Conservation (phyloP, 92 coral and sea anemone species). For the Galaxea fascicularis region DNA sequence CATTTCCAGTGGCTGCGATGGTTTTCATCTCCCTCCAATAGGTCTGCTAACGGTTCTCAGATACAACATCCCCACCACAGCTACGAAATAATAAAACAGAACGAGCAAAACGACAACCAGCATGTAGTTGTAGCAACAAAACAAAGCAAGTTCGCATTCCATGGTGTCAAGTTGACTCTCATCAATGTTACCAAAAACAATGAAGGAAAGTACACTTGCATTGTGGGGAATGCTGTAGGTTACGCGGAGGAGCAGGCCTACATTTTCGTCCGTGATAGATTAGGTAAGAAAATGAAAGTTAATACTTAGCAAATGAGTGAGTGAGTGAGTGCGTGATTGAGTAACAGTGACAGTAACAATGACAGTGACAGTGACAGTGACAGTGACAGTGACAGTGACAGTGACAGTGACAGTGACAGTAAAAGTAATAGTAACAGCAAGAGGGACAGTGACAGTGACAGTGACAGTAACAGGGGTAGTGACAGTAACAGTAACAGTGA, state of each 20-base stretch:
- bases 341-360: too few species aligned
- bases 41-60: constrained; percentile 46
- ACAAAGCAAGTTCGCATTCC: constrained; percentile 62
- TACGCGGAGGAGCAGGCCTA: constrained; percentile 59
- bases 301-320: not conserved
- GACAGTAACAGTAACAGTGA: too few species aligned
- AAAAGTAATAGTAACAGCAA: too few species aligned
- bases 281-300: constrained; percentile 40
- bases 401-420: too few species aligned
- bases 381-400: too few species aligned
- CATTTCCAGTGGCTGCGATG: constrained; percentile 96
- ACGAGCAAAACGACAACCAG: constrained; percentile 9
- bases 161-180: constrained; percentile 83
- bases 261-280: constrained; percentile 41
- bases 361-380: too few species aligned
- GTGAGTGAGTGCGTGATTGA: not conserved
- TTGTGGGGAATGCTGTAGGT: constrained; percentile 95
- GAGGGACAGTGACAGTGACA: too few species aligned
- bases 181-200: constrained; percentile 78
- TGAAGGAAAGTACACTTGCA: constrained; percentile 86
- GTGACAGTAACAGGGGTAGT: too few species aligned
- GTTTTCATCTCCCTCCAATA: constrained; percentile 43
- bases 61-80: not conserved
- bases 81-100: constrained; percentile 76
- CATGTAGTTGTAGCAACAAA: constrained; percentile 36